Evolutionary conservation across 2,113 vertebrate genomes (phyloP), one percentile per base, ranked within the genome.

Genomic region (Antennarius striatus): DNA sequence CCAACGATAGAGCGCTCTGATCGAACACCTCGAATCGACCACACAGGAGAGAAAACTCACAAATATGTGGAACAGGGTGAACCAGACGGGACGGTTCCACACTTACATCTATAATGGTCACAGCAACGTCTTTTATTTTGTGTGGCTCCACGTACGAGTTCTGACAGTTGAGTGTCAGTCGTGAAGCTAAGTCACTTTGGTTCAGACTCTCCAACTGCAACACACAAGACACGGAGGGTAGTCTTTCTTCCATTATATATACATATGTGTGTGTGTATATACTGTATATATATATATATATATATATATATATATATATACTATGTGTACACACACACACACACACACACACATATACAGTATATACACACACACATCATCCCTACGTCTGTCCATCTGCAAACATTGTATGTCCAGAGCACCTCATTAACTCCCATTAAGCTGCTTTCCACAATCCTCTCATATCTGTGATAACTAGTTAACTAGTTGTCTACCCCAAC

Each of bases 81-180:
- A n/a, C 4, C 14, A 15, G 11, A 29, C 17, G 28, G 30, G 22
- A 17, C 2, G 15, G 3, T 40, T 47, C 1, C 5, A 4, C 11
- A 86, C 97, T 93, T 91, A 99, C 98, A 48, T 99, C 98, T 92
- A 99, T 96, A 77, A 99, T 95, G 63, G 97, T 99, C 32, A 99
- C 95, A 22, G 95, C 93, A 53, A 97, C 87, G 40, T 98, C 96
- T 87, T 96, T 94, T 72, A 99, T 98, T 91, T 98, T 98, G 89
- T 99, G 98, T 56, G 98, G 98, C 78, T 99, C 98, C 79, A 99
- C 96, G 0, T 99, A 99, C 1, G 98, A 98, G 90, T 99, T 99
- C 83, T 99, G 98, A 89, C 98, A 99, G 85, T 99, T 99, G 57
- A 99, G 92, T 2, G 98, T 99, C 45, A 99, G 93, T 69, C 98